Base-by-base conservation (phyloP, 2,113 vertebrate species). In the Percina caprodes region DNA sequence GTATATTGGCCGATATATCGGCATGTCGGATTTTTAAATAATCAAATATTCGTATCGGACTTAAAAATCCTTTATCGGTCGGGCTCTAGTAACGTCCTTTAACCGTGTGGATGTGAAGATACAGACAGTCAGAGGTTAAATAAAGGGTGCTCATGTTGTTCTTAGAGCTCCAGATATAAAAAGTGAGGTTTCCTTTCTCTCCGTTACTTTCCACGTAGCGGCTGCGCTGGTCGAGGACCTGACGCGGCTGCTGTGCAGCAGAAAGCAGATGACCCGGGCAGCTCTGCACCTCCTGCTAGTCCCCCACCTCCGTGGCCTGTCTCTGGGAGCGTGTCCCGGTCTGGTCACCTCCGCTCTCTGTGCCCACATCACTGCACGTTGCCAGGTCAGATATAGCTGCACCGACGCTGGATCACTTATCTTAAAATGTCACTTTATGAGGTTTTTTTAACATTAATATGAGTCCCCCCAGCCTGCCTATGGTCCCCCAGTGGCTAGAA, bases 241-340 rank as follows among this genome's bases (percentile, higher is more conserved):
- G 77, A 91, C 92, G 6, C 24, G 1, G 72, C 26, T 97, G 24
- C 86, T 97, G 79, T 94, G 92, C 0, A 69, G 75, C 21, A 94
- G 90, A 45, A 93, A 90, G 74, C 89, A 95, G 68, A 66, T 97
- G 87, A 95, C 94, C 0, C 91, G 96, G 0, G 94, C 95, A 0
- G 94, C 94, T 0, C 95, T 97, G 2, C 96, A 97, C 65, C 94
- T 97, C 24, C 91, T 97, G n/a, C 90, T 97, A 77, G 90, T 96
- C 55, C 96, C 96, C 0, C 96, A 97, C 56, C 94, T 97, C 77
- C 93, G 73, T 15, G 60, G 73, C 66, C 93, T 97, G 55, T 95
- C 93, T 33, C 95, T 97, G 67, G 65, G 60, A 0, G 10, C 18
- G 15, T 96, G 95, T 77, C 86, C 94, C 3, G 8, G 86, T 33